phyloP scores from a whole-genome alignment of 2,797 vertebrate genomes.

The Antrozous pallidus region DNA sequence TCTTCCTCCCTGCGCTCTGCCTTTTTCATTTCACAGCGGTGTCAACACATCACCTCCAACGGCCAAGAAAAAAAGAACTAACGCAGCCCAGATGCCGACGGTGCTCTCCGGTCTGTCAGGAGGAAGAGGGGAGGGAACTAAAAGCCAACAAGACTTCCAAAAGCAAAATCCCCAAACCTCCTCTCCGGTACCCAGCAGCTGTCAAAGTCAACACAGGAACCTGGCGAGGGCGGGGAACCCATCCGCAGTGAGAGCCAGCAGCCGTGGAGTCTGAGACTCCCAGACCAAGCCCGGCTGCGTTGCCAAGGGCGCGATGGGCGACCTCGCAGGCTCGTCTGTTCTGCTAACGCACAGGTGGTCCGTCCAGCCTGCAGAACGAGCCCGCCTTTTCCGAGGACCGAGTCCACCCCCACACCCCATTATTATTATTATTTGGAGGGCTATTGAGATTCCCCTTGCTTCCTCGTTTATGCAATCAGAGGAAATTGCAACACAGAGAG shows the following conservation, averaged over 20 bases:
- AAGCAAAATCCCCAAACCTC: constrained; percentile 44
- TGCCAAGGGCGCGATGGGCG: background rate
- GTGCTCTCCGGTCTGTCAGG: constrained; percentile 22
- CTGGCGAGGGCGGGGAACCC: background rate
- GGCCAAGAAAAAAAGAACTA: constrained; percentile 36
- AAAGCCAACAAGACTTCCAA: constrained; percentile 53
- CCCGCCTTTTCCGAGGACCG: background rate
- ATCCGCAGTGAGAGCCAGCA: background rate
- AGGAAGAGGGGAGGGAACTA: constrained; percentile 31
- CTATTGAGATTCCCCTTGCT: constrained; percentile 53
- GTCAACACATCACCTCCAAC: constrained; percentile 21
- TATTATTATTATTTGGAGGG: constrained; percentile 54
- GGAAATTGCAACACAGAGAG: constrained; percentile 65
- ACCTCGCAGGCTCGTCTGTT: background rate
- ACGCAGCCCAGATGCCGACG: background rate
- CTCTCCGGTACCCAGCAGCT: background rate
- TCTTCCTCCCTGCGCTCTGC: background rate
- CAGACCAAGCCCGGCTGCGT: background rate
- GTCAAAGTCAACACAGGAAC: constrained; percentile 58
- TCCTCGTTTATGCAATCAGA: constrained; percentile 71
- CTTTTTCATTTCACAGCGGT: background rate
- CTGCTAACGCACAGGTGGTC: background rate
- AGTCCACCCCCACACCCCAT: no score
- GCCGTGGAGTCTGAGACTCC: background rate
- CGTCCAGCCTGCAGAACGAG: background rate